These are phyloP conservation scores for Intellagama lesueurii DNA, from an alignment of 2,797 vertebrate genomes.

Conservation along the genomic window DNA sequence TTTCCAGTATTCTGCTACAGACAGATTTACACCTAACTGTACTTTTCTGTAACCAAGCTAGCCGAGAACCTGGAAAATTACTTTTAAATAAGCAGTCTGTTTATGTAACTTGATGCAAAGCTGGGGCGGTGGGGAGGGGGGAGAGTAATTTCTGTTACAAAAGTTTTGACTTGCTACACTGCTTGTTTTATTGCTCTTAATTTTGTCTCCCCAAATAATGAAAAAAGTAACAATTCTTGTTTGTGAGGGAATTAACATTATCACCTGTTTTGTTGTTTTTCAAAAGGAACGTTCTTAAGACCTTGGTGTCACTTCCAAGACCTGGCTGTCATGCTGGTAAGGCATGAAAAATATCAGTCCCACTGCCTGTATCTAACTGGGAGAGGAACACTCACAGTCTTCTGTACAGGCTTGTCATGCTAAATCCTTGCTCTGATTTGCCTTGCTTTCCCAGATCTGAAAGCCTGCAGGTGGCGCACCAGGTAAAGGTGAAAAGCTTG, in stretches of 20 bases:
- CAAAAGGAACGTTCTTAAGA: too few species aligned
- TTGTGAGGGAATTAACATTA: too few species aligned
- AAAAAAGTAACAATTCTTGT: too few species aligned
- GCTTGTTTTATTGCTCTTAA: neutral
- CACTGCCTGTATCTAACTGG: neutral
- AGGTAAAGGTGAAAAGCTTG: neutral
- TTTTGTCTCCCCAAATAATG: too few species aligned
- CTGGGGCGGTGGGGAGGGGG: neutral
- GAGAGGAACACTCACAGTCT: neutral
- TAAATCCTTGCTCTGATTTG: neutral
- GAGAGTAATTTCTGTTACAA: too few species aligned
- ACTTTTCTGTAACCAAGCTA: neutral
- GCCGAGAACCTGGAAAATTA: neutral
- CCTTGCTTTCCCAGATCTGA: neutral
- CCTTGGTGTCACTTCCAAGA: too few species aligned
- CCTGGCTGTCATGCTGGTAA: neutral
- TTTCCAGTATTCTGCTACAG: neutral
- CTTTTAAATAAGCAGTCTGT: neutral
- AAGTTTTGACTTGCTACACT: neutral
- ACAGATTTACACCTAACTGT: neutral
- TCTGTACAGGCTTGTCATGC: neutral
- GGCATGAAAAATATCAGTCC: neutral
- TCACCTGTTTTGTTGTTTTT: too few species aligned
- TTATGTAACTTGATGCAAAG: neutral
- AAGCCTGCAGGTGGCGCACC: slow-evolving; percentile 58